Evolutionary conservation across 2,113 vertebrate genomes (phyloP).

Genomic region (Sphyrna mokarran): DNA sequence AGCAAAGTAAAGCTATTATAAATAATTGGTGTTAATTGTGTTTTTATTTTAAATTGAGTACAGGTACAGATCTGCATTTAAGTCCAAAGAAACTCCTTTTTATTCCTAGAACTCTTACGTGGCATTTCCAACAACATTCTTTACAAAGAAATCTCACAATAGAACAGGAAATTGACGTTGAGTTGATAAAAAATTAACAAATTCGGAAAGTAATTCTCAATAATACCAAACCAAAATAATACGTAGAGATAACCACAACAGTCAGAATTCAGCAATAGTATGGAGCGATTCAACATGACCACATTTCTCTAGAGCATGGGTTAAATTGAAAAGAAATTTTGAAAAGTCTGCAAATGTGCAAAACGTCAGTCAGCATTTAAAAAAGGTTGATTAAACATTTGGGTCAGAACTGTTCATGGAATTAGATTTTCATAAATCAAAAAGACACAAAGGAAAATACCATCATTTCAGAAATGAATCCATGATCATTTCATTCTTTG

Average conservation of each 20-base stretch:
- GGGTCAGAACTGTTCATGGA: neutral
- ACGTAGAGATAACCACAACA: neutral
- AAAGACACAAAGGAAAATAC: neutral
- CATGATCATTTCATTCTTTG: neutral
- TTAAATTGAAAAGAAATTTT: neutral
- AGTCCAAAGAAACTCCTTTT: neutral
- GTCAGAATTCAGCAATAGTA: neutral
- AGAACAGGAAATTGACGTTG: neutral
- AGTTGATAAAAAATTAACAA: too few species aligned
- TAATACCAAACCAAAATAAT: neutral
- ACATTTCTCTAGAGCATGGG: neutral
- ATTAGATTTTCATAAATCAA: neutral
- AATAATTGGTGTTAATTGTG: neutral
- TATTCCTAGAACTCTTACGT: neutral
- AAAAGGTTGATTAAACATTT: neutral
- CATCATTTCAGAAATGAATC: neutral
- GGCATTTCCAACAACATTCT: neutral
- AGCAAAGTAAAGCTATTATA: neutral
- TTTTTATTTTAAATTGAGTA: neutral
- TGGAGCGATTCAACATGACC: neutral
- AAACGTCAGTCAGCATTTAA: neutral
- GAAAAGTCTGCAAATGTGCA: neutral
- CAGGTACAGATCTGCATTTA: neutral
- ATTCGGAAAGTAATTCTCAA: neutral
- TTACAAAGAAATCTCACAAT: slow-evolving; percentile 14